Evolutionary conservation across 2,797 vertebrate genomes (phyloP), one percentile per base, ranked within the genome.

Genomic region (Triplophysa yarkandensis): DNA sequence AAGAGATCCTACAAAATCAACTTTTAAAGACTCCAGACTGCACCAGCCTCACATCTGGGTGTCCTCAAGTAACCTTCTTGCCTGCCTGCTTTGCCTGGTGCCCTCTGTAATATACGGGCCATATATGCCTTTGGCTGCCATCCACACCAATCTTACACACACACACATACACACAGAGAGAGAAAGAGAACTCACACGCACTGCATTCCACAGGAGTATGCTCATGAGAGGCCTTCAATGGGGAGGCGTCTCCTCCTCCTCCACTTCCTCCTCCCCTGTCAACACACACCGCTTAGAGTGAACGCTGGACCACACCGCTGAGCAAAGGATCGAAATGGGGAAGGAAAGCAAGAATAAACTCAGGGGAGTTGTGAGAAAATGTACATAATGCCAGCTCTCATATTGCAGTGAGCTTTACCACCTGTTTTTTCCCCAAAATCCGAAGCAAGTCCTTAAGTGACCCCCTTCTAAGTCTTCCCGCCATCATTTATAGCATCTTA

Each of bases 81-180:
- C 84, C 84, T 81, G 0, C 87, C 77, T 80, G 82, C 82, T 81
- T 83, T 58, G 60, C 68, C 63, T 83, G 52, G 52, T 79, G 84
- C 83, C 80, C 80, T 82, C 80, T 82, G 86, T 85, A 90, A 86
- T 88, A 89, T 89, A 91, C 87, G 86, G 86, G 88, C 90, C 86
- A 76, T 87, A 91, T 92, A 92, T 89, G 86, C 80, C 79, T 81
- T 87, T 92, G 89, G 90, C 89, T 84, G 83, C 39, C 71, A 13
- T 87, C 87, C 89, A 89, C 89, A 75, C 84, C 89, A 86, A 86
- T 88, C 70, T 25, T 28, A 77, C 44, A 30, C 55, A 64, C 68
- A 76, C 46, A 80, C n/a, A 27, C 19, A 34, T 8, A 60, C 5
- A 32, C 21, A 65, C 4, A 2, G 39, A 66, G 21, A 60, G 9